Percentiles rank a stretch among this genome's conserved stretches.
phyloP scores from a whole-genome alignment of 2,888 invertebrate genomes.

The Diploptera punctata region DNA sequence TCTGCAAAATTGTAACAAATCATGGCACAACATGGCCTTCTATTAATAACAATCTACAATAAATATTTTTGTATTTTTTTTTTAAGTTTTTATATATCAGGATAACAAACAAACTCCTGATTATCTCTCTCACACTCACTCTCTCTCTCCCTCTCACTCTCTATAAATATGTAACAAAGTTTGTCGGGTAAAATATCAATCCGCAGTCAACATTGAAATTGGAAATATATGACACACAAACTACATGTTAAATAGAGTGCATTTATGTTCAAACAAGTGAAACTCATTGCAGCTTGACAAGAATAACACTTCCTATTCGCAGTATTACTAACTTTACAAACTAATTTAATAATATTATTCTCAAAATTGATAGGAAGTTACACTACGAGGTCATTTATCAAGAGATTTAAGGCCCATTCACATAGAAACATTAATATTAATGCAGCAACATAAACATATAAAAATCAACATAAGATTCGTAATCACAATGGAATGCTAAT shows the following conservation, averaged over 20 bases:
- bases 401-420: no score
- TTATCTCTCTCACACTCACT: constrained; percentile 23
- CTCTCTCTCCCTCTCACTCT: constrained; percentile 20
- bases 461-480: no score
- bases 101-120: constrained; percentile 42
- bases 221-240: constrained; percentile 25
- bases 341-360: no score
- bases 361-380: no score
- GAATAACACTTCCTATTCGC: constrained; percentile 37
- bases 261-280: constrained; percentile 18
- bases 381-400: no score
- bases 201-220: constrained; percentile 24
- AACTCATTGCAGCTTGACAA: constrained; percentile 33
- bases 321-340: constrained; percentile 21
- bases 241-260: constrained; percentile 22
- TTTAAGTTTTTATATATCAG: constrained; percentile 38
- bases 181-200: constrained; percentile 23
- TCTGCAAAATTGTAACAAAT: constrained; percentile 44
- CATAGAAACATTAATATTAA: no score
- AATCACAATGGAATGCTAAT: no score
- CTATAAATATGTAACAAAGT: constrained; percentile 40
- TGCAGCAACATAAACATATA: no score
- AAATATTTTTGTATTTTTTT: constrained; percentile 39
- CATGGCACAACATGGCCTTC: constrained; percentile 40
- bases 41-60: constrained; percentile 42